Conservation (phyloP, 2,113 vertebrate species). For the Ranitomeya variabilis region DNA sequence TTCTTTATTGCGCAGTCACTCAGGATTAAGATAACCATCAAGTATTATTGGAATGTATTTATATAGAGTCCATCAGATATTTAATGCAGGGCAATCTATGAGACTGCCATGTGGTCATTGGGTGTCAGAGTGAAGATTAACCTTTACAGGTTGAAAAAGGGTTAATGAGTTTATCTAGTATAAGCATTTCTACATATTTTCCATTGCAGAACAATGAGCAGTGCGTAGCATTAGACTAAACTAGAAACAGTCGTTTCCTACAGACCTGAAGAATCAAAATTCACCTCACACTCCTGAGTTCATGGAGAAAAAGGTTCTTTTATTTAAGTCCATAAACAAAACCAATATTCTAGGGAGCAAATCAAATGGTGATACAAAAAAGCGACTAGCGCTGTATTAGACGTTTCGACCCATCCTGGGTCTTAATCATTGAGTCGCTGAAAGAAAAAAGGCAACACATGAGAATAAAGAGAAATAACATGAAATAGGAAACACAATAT, state of each 20-base stretch:
- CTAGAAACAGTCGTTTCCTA: not conserved
- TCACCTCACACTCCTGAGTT: no score
- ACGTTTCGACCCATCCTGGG: no score
- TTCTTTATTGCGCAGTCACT: conserved; percentile 32
- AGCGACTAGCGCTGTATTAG: no score
- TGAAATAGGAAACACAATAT: no score
- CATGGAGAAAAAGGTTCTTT: no score
- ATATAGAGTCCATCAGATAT: conserved; percentile 38
- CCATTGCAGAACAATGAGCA: not conserved
- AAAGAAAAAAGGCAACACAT: no score
- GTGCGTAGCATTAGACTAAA: not conserved
- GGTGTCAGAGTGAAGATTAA: not conserved
- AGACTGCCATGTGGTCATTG: conserved; percentile 14
- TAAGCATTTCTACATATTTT: not conserved
- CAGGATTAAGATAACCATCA: conserved; percentile 44
- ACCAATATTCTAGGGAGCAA: no score
- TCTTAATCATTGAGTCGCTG: no score
- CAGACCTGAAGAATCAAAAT: not conserved
- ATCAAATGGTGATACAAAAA: no score
- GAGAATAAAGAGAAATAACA: no score
- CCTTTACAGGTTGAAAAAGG: not conserved
- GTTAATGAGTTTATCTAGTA: not conserved
- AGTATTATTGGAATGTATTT: conserved; percentile 38
- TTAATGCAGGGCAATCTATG: conserved; percentile 12
- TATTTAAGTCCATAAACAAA: no score